Percentiles rank a stretch among this genome's conserved stretches.
phyloP scores from a whole-genome alignment of 2,888 invertebrate species.

The Limnephilus marmoratus region DNA sequence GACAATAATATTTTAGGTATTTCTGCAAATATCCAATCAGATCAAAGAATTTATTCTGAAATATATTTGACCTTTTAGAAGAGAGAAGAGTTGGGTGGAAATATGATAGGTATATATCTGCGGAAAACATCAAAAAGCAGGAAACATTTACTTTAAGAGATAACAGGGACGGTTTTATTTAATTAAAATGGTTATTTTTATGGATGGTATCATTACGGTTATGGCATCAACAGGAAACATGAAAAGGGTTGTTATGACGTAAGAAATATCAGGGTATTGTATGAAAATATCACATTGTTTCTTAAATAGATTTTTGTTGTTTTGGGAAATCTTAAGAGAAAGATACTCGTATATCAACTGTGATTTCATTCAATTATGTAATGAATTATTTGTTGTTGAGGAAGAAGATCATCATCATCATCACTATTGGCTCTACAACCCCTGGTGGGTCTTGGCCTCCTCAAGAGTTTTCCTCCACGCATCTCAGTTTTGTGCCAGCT shows the following conservation, averaged over 20 bases:
- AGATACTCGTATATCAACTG: background rate
- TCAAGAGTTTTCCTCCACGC: too few species aligned
- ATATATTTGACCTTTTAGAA: slow-evolving; percentile 11
- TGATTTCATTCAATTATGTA: background rate
- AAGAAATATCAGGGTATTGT: background rate
- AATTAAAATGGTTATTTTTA: background rate
- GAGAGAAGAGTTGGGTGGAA: background rate
- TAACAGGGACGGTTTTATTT: background rate
- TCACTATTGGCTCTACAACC: too few species aligned
- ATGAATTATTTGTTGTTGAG: too few species aligned
- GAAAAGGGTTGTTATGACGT: background rate
- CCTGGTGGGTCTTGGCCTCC: too few species aligned
- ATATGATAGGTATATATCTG: background rate
- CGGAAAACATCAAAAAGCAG: background rate
- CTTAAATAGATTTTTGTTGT: background rate
- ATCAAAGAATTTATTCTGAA: slow-evolving; percentile 51
- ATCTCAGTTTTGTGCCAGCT: too few species aligned
- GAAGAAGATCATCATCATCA: too few species aligned
- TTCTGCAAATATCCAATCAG: slow-evolving; percentile 53
- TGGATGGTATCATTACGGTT: background rate
- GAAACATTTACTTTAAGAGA: background rate
- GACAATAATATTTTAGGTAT: background rate
- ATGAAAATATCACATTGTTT: background rate
- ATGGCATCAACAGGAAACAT: background rate
- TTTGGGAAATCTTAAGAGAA: background rate